Conservation (phyloP, 2,113 vertebrate genomes). For the Penelope pileata region DNA sequence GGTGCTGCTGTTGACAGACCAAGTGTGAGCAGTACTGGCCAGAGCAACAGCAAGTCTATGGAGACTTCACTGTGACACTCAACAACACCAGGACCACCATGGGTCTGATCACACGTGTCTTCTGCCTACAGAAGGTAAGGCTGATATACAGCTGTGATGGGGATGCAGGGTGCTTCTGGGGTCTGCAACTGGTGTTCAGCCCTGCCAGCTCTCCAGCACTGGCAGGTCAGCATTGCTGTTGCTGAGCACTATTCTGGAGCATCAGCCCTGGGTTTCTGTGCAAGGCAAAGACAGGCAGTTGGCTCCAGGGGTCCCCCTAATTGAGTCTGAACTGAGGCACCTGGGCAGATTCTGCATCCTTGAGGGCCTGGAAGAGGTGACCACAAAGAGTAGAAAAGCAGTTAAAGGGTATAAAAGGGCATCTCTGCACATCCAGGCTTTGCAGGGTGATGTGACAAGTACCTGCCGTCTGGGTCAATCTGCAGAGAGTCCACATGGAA, state of each 20-base stretch:
- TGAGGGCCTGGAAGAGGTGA: neutral
- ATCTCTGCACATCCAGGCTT: neutral
- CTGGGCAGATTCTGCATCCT: neutral
- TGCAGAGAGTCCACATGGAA: neutral
- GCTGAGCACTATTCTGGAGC: neutral
- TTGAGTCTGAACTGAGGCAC: neutral
- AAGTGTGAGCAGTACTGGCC: conserved; percentile 73
- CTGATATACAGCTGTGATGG: neutral
- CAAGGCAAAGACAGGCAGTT: neutral
- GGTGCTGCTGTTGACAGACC: conserved; percentile 9
- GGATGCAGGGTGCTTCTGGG: neutral
- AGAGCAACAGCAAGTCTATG: conserved; percentile 30
- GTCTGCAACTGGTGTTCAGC: neutral
- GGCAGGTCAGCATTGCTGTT: fast-evolving
- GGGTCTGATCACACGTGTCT: conserved; percentile 18
- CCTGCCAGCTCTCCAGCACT: neutral
- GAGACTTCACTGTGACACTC: conserved; percentile 44
- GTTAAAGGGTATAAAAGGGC: neutral
- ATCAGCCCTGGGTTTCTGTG: neutral
- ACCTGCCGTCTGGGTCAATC: neutral
- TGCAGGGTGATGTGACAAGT: neutral
- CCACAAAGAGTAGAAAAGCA: neutral
- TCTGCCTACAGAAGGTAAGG: conserved; percentile 64
- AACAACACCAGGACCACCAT: conserved; percentile 25
- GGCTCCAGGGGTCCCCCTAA: neutral